A percentile compares a stretch with the other conserved stretches of the same genome.
Evolutionary conservation across 1,140 invertebrate species (phyloP).

Genomic region (Drosophila elegans): DNA sequence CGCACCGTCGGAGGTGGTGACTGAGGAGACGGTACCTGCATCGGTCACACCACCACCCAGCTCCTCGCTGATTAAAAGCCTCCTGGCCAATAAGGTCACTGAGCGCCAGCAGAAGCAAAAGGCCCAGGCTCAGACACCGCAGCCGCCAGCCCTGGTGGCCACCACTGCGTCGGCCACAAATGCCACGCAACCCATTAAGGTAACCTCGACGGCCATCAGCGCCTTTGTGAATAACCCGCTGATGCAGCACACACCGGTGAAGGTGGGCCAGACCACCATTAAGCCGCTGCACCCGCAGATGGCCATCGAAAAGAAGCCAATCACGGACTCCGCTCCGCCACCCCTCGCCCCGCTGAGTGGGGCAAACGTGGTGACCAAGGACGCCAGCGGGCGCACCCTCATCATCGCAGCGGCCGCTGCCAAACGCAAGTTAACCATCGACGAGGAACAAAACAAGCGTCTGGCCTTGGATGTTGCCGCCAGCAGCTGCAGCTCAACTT

Average conservation of each 20-base stretch:
- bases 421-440: conserved; percentile 85
- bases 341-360: conserved; percentile 85
- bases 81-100: conserved; percentile 94
- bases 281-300: conserved; percentile 77
- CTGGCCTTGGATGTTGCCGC: conserved; percentile 63
- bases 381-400: conserved; percentile 85
- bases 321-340: conserved; percentile 85
- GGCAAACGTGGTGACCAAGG: conserved; percentile 71
- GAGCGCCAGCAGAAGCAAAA: conserved; percentile 85
- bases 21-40: conserved; percentile 24
- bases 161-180: conserved; percentile 83
- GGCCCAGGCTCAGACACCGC: conserved; percentile 74
- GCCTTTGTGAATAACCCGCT: conserved; percentile 85
- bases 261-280: conserved; percentile 83
- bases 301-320: conserved; percentile 68
- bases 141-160: conserved; percentile 85
- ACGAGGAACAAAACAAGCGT: conserved; percentile 84
- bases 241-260: conserved; percentile 83
- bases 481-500: conserved; percentile 19
- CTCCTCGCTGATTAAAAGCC: conserved; percentile 92
- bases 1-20: not conserved
- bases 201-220: conserved; percentile 77
- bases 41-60: conserved; percentile 45
- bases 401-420: conserved; percentile 64
- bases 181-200: conserved; percentile 70